A percentile compares a stretch with the other conserved stretches of the same genome.
These are phyloP conservation scores for Alaudala cheleensis DNA, from an alignment of 2,113 vertebrate genomes.

Conservation along the genomic window DNA sequence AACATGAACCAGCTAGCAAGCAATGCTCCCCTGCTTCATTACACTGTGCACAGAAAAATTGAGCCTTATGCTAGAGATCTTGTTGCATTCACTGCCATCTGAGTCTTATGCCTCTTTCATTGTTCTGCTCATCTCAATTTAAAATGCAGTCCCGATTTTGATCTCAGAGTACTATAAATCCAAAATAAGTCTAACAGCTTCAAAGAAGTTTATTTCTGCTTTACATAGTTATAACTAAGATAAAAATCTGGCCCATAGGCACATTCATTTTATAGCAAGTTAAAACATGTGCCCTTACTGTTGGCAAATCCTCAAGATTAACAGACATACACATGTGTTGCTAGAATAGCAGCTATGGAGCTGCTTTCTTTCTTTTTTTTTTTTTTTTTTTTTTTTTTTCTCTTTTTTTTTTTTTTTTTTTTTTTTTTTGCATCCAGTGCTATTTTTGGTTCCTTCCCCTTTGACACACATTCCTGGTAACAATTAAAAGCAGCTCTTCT, in stretches of 20 bases:
- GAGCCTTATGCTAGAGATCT: neutral
- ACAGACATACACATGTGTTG: neutral
- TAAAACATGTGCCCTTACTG: conserved; percentile 16
- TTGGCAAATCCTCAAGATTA: conserved; percentile 10
- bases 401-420: neutral
- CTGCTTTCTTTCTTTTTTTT: neutral
- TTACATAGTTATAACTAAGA: conserved; percentile 43
- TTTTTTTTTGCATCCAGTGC: neutral
- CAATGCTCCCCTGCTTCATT: neutral
- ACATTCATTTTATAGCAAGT: conserved; percentile 33
- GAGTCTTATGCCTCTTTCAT: neutral
- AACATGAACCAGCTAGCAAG: neutral
- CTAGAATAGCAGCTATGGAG: neutral
- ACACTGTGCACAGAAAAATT: neutral
- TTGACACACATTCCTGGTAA: conserved; percentile 60
- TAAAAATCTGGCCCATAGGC: conserved; percentile 43
- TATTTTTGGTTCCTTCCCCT: conserved; percentile 54
- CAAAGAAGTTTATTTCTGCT: conserved; percentile 46
- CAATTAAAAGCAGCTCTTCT: neutral
- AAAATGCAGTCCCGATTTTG: neutral
- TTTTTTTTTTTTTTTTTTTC: neutral
- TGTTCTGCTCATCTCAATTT: conserved; percentile 33
- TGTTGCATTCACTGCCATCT: neutral
- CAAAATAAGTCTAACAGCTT: conserved; percentile 13
- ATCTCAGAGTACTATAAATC: conserved; percentile 26